Evolutionary conservation across 1,140 invertebrate genomes (phyloP).

Genomic region (Drusus annulatus): DNA sequence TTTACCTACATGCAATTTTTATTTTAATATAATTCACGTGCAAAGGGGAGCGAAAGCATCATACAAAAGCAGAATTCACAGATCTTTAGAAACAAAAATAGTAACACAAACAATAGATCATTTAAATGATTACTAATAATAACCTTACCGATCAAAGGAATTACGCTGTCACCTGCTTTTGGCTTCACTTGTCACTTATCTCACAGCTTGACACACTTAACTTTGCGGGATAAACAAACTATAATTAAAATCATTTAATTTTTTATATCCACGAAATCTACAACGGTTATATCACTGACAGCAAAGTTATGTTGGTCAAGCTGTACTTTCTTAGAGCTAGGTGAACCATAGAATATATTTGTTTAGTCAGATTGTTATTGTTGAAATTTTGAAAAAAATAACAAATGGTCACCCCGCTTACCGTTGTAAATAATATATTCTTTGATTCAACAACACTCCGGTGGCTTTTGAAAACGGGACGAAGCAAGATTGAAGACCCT

Average conservation of each 20-base stretch:
- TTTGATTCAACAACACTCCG: slow-evolving; percentile 12
- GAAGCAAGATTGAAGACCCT: neutral
- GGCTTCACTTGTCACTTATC: slow-evolving; percentile 9
- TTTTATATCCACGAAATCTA: too few relatives aligned
- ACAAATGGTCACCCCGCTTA: neutral
- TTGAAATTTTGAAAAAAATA: neutral
- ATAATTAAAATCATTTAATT: too few relatives aligned
- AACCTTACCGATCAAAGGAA: slow-evolving; percentile 31
- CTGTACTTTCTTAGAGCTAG: slow-evolving; percentile 22
- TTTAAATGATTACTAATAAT: neutral
- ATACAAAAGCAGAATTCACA: slow-evolving; percentile 18
- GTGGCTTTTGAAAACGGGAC: slow-evolving; percentile 25
- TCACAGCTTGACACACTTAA: neutral
- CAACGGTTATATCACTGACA: too few relatives aligned
- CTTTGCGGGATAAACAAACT: neutral
- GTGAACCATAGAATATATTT: slow-evolving; percentile 42
- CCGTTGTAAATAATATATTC: slow-evolving; percentile 25
- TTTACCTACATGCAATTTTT: too few relatives aligned
- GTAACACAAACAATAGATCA: slow-evolving; percentile 24
- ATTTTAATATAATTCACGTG: slow-evolving; percentile 9
- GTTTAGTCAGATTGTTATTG: neutral
- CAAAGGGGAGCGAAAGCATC: slow-evolving; percentile 14
- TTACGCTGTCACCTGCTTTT: slow-evolving; percentile 23
- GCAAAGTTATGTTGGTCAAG: neutral
- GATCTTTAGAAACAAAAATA: neutral